These are phyloP conservation scores for Lithophane semibrunnea DNA, from an alignment of 2,888 invertebrate species.

Conservation along the genomic window DNA sequence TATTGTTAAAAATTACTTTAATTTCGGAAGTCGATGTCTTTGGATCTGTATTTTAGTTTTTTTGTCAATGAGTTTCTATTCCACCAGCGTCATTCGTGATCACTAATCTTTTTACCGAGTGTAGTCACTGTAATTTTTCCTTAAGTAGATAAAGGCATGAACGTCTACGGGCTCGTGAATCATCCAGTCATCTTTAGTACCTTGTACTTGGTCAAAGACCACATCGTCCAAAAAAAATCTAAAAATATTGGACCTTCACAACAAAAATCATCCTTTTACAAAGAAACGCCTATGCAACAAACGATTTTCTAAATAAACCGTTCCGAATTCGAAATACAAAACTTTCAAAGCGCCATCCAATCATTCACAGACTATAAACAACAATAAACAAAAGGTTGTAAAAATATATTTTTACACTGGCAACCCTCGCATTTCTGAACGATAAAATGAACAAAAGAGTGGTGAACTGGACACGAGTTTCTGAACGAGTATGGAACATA, in stretches of 20 bases:
- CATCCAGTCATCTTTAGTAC: background rate
- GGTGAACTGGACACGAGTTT: conserved; percentile 63
- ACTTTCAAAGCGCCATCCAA: conserved; percentile 52
- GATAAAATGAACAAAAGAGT: conserved; percentile 68
- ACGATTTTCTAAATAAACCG: conserved; percentile 39
- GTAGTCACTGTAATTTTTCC: background rate
- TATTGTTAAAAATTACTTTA: no score
- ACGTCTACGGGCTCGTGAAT: background rate
- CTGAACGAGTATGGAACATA: conserved; percentile 65
- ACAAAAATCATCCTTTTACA: conserved; percentile 6
- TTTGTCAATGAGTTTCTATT: no score
- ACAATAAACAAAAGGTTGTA: conserved; percentile 65
- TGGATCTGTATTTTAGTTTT: no score
- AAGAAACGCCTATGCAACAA: conserved; percentile 18
- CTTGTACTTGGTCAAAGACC: background rate
- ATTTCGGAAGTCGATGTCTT: no score
- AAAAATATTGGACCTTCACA: background rate
- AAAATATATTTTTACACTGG: conserved; percentile 62
- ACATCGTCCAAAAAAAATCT: background rate
- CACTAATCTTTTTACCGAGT: background rate
- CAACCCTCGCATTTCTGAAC: conserved; percentile 67
- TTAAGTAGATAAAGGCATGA: background rate
- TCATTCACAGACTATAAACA: conserved; percentile 59
- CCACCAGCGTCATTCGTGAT: no score
- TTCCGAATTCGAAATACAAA: conserved; percentile 47